Percentiles rank a stretch among this genome's conserved stretches.
Evolutionary conservation across 2,797 vertebrate species (phyloP).

Genomic region (Cuculus canorus): DNA sequence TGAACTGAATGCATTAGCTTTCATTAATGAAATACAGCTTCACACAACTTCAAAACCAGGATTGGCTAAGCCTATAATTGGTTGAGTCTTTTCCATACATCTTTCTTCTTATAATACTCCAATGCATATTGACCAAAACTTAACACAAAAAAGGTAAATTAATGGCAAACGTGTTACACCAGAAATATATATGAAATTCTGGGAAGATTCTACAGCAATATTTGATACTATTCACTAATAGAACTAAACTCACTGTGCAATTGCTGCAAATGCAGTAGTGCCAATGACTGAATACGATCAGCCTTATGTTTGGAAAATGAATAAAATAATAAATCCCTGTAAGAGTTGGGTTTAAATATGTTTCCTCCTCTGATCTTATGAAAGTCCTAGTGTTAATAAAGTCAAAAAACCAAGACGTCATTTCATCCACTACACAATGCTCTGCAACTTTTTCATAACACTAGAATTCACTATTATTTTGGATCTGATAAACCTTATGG

Average conservation of each 20-base stretch:
- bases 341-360: not conserved
- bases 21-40: not conserved
- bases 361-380: not conserved
- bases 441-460: not conserved
- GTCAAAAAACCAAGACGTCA: not conserved
- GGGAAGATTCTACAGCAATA: not conserved
- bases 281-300: rapidly evolving
- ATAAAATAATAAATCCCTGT: not conserved
- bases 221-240: not conserved
- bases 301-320: no score
- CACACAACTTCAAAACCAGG: not conserved
- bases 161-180: not conserved
- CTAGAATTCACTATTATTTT: not conserved
- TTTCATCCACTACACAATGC: not conserved
- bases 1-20: not conserved
- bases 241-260: not conserved
- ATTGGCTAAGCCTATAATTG: not conserved
- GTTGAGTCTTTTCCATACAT: not conserved
- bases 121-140: not conserved
- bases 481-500: not conserved
- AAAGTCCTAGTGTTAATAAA: not conserved
- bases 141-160: not conserved
- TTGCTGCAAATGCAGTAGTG: not conserved
- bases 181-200: not conserved
- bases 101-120: not conserved